Percentiles rank a stretch among this genome's conserved stretches.
These are phyloP conservation scores for Lynx canadensis DNA, from an alignment of 2,113 vertebrate species.

Conservation along the genomic window DNA sequence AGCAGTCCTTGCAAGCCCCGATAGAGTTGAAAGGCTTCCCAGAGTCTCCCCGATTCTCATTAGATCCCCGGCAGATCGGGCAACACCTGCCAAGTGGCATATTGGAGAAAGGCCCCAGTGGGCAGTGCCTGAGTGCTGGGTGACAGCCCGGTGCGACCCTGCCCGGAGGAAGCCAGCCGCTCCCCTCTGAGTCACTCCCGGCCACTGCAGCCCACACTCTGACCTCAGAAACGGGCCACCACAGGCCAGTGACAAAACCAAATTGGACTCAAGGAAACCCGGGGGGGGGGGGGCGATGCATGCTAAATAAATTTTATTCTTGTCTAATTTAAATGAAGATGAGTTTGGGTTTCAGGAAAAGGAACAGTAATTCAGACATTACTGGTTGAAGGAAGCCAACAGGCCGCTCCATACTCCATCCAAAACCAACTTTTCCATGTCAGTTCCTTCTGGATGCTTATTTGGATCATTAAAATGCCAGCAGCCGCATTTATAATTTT, in stretches of 20 bases:
- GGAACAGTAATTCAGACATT: not conserved
- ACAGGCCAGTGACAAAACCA: not conserved
- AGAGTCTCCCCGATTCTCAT: conserved; percentile 78
- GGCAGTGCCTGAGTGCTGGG: not conserved
- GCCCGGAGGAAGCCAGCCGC: rapidly evolving
- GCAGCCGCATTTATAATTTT: not conserved
- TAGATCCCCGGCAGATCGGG: conserved; percentile 65
- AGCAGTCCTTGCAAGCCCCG: conserved; percentile 77
- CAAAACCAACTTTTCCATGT: not conserved
- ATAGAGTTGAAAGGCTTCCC: conserved; percentile 83
- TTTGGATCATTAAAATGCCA: not conserved
- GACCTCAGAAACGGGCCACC: not conserved
- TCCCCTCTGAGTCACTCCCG: rapidly evolving
- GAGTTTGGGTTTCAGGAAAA: not conserved
- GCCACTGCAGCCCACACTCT: not conserved
- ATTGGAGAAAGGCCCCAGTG: not conserved
- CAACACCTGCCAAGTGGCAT: conserved; percentile 77
- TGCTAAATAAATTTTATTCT: not conserved
- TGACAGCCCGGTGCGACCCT: not conserved
- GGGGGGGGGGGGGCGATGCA: not conserved
- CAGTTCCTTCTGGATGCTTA: not conserved
- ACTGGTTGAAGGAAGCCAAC: not conserved
- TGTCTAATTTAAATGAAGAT: not conserved
- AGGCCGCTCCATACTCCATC: not conserved
- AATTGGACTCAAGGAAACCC: not conserved